Conservation (phyloP, 2,888 invertebrate genomes). For the Phaedon cochleariae region DNA sequence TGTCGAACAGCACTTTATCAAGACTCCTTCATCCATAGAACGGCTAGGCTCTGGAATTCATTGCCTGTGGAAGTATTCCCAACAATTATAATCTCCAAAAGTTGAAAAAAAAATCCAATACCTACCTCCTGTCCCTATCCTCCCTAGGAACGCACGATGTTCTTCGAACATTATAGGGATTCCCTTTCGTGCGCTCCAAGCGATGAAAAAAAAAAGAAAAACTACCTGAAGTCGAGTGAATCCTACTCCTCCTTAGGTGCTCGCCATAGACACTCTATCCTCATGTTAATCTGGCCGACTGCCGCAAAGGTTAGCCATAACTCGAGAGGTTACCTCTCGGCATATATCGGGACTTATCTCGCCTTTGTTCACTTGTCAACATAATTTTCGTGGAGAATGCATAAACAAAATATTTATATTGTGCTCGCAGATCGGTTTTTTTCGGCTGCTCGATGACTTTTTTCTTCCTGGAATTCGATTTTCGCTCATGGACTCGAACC, state of each 20-base stretch:
- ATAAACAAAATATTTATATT: constrained; percentile 65
- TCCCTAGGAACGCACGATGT: no score
- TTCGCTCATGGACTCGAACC: constrained; percentile 51
- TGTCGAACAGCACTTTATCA: no score
- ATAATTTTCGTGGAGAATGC: constrained; percentile 64
- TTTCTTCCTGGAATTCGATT: constrained; percentile 61
- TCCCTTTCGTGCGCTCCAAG: no score
- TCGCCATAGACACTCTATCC: constrained; percentile 41
- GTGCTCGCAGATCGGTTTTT: constrained; percentile 62
- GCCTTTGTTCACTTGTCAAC: constrained; percentile 65
- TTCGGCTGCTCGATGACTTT: constrained; percentile 51
- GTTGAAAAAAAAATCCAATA: no score
- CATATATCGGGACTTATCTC: constrained; percentile 62
- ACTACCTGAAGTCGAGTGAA: no score
- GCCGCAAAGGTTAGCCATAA: constrained; percentile 62
- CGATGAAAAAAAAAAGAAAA: no score
- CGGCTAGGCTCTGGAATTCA: no score
- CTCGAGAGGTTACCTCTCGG: constrained; percentile 62
- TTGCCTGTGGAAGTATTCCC: no score
- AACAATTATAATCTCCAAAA: no score
- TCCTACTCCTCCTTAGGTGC: not conserved
- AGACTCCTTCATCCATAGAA: no score
- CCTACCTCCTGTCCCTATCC: no score
- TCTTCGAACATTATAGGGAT: no score
- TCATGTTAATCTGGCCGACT: constrained; percentile 50